A percentile compares a stretch with the other conserved stretches of the same genome.
These are phyloP conservation scores for Tinea pellionella DNA, from an alignment of 2,888 invertebrate species.

Conservation along the genomic window DNA sequence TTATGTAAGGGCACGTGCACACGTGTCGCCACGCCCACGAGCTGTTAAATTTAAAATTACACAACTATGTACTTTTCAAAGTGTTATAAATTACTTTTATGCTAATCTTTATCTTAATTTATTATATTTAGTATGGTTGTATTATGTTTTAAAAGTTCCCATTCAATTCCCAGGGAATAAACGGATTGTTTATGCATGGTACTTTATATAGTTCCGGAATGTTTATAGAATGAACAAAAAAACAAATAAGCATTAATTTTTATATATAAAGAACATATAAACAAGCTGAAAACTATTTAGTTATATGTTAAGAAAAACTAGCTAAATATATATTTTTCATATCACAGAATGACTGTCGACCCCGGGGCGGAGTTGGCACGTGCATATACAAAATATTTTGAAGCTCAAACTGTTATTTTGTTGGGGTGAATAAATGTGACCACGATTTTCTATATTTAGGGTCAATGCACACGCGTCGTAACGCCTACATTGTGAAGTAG, in stretches of 20 bases:
- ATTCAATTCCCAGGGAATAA: no score
- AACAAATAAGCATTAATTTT: no score
- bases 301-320: no score
- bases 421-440: slow-evolving; percentile 6
- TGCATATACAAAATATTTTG: slow-evolving; percentile 7
- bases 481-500: slow-evolving; percentile 26
- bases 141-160: no score
- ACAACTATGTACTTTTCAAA: neutral
- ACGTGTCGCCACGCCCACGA: neutral
- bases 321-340: neutral
- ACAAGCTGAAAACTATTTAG: no score
- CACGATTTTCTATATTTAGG: slow-evolving; percentile 19
- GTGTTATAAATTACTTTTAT: neutral
- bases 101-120: no score
- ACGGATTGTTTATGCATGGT: no score
- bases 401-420: neutral
- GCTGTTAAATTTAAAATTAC: neutral
- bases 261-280: no score
- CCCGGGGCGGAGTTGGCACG: slow-evolving; percentile 10
- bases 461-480: slow-evolving; percentile 39
- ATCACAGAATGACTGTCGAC: neutral
- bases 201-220: no score
- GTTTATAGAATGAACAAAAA: no score
- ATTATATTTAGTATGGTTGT: no score
- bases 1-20: neutral